A percentile compares a stretch with the other conserved stretches of the same genome.
These are phyloP conservation scores for Aepyceros melampus DNA, from an alignment of 2,113 vertebrate genomes.

Conservation along the genomic window DNA sequence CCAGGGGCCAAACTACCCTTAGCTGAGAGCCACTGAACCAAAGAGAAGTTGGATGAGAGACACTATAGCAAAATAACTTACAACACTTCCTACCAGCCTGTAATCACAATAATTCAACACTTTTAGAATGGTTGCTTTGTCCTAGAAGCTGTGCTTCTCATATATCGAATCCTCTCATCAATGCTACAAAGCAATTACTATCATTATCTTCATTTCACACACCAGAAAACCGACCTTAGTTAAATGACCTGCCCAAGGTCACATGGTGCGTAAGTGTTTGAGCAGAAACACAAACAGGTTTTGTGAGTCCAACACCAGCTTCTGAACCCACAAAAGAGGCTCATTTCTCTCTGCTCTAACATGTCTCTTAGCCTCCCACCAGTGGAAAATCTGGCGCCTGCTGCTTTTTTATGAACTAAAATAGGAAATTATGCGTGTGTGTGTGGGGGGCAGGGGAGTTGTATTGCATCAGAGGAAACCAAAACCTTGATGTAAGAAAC, in stretches of 20 bases:
- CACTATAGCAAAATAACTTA: neutral
- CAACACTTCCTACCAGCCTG: neutral
- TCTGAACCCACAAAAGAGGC: neutral
- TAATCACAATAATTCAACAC: neutral
- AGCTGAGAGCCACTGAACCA: neutral
- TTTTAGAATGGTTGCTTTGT: neutral
- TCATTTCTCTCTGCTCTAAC: neutral
- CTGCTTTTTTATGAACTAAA: neutral
- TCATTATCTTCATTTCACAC: neutral
- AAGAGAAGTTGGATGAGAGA: neutral
- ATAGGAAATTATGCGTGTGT: neutral
- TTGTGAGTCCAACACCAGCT: neutral
- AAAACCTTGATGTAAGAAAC: neutral
- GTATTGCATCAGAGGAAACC: neutral
- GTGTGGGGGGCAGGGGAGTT: fast-evolving
- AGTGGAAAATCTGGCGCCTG: neutral
- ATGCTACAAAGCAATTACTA: neutral
- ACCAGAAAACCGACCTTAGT: neutral
- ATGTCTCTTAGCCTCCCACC: neutral
- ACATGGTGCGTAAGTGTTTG: neutral
- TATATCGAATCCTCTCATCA: neutral
- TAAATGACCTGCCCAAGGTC: neutral
- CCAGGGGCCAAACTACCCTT: neutral
- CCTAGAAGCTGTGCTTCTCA: neutral
- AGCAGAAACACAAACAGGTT: neutral